Percentiles rank a stretch among this genome's conserved stretches.
Evolutionary conservation across 2,888 invertebrate species (phyloP).

Genomic region (Oxyteleia sp.): DNA sequence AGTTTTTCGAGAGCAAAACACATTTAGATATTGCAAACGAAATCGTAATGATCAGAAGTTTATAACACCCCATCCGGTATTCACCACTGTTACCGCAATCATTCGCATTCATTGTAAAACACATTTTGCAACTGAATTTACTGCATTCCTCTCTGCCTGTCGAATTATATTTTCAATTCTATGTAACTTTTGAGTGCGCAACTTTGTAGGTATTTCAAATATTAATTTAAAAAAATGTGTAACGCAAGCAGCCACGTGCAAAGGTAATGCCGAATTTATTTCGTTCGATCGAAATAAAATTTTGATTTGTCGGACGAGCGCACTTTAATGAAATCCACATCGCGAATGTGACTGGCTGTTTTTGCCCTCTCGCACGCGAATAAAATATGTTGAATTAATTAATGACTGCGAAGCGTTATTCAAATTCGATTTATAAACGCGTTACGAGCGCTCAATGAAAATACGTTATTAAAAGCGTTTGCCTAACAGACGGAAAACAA

Average conservation of each 20-base stretch:
- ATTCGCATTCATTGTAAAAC: slow-evolving; percentile 26
- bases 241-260: neutral
- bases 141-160: slow-evolving; percentile 11
- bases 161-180: slow-evolving; percentile 22
- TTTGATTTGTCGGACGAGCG: neutral
- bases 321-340: neutral
- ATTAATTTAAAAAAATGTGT: slow-evolving; percentile 12
- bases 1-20: slow-evolving; percentile 40
- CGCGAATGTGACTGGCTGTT: neutral
- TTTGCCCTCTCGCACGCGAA: neutral
- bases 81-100: slow-evolving; percentile 39
- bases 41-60: slow-evolving; percentile 49
- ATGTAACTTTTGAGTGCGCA: slow-evolving; percentile 6
- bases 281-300: neutral
- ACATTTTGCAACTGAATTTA: slow-evolving; percentile 32
- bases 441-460: neutral
- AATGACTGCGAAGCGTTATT: neutral
- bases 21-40: slow-evolving; percentile 38
- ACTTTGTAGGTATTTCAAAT: slow-evolving; percentile 10
- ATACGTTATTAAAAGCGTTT: slow-evolving; percentile 13
- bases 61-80: slow-evolving; percentile 35
- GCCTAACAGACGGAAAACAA: slow-evolving; percentile 22
- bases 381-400: slow-evolving; percentile 7
- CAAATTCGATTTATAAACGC: neutral
- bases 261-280: neutral